A percentile compares a stretch with the other conserved stretches of the same genome.
Evolutionary conservation across 2,113 vertebrate genomes (phyloP).

Genomic region (Castor canadensis): DNA sequence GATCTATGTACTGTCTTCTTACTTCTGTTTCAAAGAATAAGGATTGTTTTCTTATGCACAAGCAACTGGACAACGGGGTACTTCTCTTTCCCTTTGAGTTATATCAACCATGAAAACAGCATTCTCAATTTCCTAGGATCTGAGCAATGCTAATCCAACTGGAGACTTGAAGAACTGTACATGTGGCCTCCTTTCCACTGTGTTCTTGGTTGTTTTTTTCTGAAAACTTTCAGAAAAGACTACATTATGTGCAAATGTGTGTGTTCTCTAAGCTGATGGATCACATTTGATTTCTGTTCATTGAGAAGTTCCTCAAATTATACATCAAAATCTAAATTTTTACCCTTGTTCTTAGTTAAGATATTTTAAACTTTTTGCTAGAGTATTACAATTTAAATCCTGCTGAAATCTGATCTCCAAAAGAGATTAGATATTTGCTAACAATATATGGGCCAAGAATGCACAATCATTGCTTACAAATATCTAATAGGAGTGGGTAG

Average conservation of each 20-base stretch:
- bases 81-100: background rate
- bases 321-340: background rate
- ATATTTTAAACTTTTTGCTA: background rate
- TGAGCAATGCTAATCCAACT: no score
- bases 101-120: background rate
- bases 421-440: background rate
- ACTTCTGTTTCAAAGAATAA: background rate
- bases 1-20: background rate
- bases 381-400: background rate
- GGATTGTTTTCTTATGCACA: background rate
- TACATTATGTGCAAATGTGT: background rate
- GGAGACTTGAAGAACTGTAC: background rate
- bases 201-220: background rate
- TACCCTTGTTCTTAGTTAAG: background rate
- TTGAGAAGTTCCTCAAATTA: constrained; percentile 4
- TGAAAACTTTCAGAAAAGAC: background rate
- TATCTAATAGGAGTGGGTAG: background rate
- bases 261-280: background rate
- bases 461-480: background rate
- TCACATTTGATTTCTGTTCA: background rate
- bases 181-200: background rate
- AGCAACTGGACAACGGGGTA: background rate
- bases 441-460: no score
- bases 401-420: background rate
- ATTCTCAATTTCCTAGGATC: background rate